Conservation (phyloP, 2,113 vertebrate genomes). For the Gadus macrocephalus region DNA sequence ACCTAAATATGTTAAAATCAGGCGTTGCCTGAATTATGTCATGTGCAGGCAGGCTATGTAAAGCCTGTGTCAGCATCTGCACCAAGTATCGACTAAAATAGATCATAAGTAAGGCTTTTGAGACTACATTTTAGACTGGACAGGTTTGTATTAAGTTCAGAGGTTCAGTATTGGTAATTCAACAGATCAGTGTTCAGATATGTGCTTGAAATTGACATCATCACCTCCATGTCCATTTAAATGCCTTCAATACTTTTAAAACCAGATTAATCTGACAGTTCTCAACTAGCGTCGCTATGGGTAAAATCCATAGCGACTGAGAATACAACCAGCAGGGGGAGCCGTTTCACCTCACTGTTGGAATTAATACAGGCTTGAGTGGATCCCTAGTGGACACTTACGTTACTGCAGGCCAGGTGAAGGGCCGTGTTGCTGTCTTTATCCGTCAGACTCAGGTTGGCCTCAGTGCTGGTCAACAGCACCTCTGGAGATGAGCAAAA, state of each 20-base stretch:
- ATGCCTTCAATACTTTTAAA: not conserved
- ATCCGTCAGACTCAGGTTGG: conserved; percentile 80
- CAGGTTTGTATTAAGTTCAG: not conserved
- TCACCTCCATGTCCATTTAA: conserved; percentile 16
- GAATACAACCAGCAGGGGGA: not conserved
- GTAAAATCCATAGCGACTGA: too few species aligned
- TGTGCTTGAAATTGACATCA: conserved; percentile 51
- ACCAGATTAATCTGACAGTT: too few species aligned
- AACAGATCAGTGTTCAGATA: conserved; percentile 42
- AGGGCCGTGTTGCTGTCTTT: conserved; percentile 86
- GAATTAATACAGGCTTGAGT: not conserved
- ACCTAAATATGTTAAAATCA: too few species aligned
- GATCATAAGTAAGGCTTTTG: too few species aligned
- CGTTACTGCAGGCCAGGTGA: conserved; percentile 90
- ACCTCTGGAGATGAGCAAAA: conserved; percentile 71
- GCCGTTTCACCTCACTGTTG: too few species aligned
- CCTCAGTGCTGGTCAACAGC: conserved; percentile 78
- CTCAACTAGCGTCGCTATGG: too few species aligned
- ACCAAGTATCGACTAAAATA: too few species aligned
- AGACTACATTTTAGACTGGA: too few species aligned
- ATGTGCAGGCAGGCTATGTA: too few species aligned
- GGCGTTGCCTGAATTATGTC: too few species aligned
- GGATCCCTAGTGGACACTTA: conserved; percentile 65
- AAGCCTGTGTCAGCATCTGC: too few species aligned
- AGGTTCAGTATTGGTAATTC: conserved; percentile 37